Base-by-base conservation (phyloP, 1,140 invertebrate genomes). In the Megathymus violae region DNA sequence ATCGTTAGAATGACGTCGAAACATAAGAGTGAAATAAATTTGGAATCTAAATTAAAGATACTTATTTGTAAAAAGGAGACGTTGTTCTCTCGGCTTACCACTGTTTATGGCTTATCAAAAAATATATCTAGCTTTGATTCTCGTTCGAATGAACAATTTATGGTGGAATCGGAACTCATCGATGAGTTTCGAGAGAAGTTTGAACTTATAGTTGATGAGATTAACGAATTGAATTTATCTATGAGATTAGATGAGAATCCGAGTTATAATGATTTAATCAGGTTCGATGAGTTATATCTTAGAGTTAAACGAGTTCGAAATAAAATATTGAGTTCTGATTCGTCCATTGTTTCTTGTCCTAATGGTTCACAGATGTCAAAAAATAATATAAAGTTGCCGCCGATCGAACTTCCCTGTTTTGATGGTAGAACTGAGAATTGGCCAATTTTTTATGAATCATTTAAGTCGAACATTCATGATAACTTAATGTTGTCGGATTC, bases 271-370 rank as follows among this genome's bases (percentile, higher is more conserved):
- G 34, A 36, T 36, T 36, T 36, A 36, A 11, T 36, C 0, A 36
- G 34, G n/a, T 36, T 36, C n/a, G 34, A 36, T 7, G 34, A 36
- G 34, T 36, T 36, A n/a, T 36, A 36, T 11, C 34, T 36, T 11
- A n/a, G 34, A n/a, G 34, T 36, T 11, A 36, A 36, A 11, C 9
- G 34, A 4, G n/a, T 36, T n/a, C 4, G 34, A 36, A 36, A 36
- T 36, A 36, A 36, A 36, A 36, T 36, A 1, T 31, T 36, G n/a
- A 36, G 10, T 22, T 36, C 10, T 0, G 34, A 36, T 11, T 36
- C 34, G 27, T 11, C 7, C 34, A 11, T 36, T n/a, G 34, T 36
- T 36, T 36, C 34, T 36, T 10, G 10, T 2, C 3, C 34, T 36
- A 7, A 36, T 36, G 1, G n/a, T 11, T 11, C n/a, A 36, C n/a